A percentile compares a stretch with the other conserved stretches of the same genome.
Evolutionary conservation across 2,797 vertebrate genomes (phyloP).

Genomic region (Microctenopoma steveboyesi): DNA sequence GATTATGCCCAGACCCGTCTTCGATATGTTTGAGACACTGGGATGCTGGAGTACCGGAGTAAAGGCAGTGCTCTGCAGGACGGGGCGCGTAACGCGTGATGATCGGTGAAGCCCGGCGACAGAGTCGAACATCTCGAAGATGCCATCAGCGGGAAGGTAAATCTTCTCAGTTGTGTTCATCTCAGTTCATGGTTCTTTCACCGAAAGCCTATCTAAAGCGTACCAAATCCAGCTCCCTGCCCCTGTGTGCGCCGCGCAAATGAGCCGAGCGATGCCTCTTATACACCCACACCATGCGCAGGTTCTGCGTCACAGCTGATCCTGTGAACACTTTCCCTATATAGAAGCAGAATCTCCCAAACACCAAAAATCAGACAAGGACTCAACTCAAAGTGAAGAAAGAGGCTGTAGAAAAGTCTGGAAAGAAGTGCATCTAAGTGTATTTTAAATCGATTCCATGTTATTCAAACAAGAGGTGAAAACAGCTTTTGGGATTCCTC

Average conservation of each 20-base stretch:
- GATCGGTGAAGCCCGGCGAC: slow-evolving; percentile 51
- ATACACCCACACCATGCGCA: slow-evolving; percentile 46
- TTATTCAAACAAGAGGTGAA: neutral
- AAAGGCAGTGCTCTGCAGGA: slow-evolving; percentile 28
- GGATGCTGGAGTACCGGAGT: slow-evolving; percentile 39
- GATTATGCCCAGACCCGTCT: slow-evolving; percentile 70
- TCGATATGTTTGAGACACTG: slow-evolving; percentile 59
- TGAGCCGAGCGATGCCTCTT: slow-evolving; percentile 36
- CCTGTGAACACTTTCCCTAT: slow-evolving; percentile 63
- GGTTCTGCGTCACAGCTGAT: slow-evolving; percentile 68
- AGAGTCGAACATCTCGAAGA: slow-evolving; percentile 69
- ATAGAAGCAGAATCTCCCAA: slow-evolving; percentile 50
- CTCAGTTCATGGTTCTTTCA: slow-evolving; percentile 58
- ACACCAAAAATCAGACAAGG: neutral
- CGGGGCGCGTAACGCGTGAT: slow-evolving; percentile 32
- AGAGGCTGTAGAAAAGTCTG: neutral
- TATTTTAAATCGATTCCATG: neutral
- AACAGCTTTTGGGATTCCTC: slow-evolving; percentile 4
- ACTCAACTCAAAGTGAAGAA: neutral
- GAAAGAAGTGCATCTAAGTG: neutral
- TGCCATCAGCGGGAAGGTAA: slow-evolving; percentile 75
- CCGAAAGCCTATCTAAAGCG: slow-evolving; percentile 26
- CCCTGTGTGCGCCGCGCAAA: slow-evolving; percentile 40
- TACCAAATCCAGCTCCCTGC: slow-evolving; percentile 22
- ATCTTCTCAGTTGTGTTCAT: slow-evolving; percentile 78